Base-by-base conservation (phyloP, 2,888 invertebrate genomes). In the Thymelicus acteon region DNA sequence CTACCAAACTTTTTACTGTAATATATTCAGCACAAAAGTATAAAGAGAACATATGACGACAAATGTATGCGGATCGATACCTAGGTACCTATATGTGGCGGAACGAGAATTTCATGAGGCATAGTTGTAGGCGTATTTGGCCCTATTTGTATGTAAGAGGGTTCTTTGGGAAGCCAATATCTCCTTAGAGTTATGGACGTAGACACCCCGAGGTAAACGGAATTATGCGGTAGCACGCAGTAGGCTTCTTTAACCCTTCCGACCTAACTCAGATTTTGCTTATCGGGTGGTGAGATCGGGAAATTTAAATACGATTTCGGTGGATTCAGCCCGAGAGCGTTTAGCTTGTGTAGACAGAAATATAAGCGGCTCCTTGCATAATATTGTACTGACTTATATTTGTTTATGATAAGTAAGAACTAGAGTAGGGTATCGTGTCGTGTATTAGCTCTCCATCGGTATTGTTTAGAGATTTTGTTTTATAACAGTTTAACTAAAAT, bases 211-310 rank as follows among this genome's bases (percentile, higher is more conserved):
- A 79, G 79, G 85, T 80, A 85, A 82, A 77, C 82, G 83, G 85
- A 88, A 93, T 93, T 93, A 93, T 93, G 93, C 93, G 87, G 85
- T 86, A 86, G 89, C 93, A 93, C 93, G 92, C 87, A 81, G 85
- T 84, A 82, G 84, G 84, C 89, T 88, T 89, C 89, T 88, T 88
- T 88, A 90, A 92, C 92, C 92, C 91, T 88, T 87, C 86, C 87
- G 83, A 88, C 85, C 86, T 88, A 88, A 88, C 87, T 89, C 91
- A 89, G 92, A 91, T 92, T 92, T 90, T 87, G 90, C 91, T 92
- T 93, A 93, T 93, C 92, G 89, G 79, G 81, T 83, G 84, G 84
- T 81, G 85, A 81, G 83, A 92, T 92, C 92, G 85, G 79, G 84
- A 88, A 91, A 91, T 92, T 92, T 92, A 90, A 92, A 92, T 91